Percentiles rank a stretch among this genome's conserved stretches.
These are phyloP conservation scores for Rhincodon typus DNA, from an alignment of 2,797 vertebrate genomes.

Conservation along the genomic window DNA sequence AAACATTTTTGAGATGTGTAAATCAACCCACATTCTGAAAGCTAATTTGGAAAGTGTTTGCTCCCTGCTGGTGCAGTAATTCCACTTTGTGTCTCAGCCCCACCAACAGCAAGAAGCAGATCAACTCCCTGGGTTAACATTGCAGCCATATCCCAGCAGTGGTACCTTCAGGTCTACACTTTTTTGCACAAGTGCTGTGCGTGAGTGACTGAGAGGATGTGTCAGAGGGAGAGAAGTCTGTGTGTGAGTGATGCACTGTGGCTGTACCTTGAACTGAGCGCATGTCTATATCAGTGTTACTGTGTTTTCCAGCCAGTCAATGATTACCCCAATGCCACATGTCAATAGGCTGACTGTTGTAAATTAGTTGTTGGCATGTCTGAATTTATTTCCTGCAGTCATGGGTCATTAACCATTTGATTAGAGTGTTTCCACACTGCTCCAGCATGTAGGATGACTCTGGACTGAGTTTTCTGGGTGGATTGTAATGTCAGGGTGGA, in stretches of 20 bases:
- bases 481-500: background rate
- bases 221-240: background rate
- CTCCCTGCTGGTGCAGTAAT: background rate
- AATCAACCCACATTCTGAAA: background rate
- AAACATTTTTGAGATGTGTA: background rate
- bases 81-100: background rate
- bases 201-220: background rate
- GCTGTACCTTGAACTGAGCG: background rate
- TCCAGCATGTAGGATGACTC: background rate
- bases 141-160: background rate
- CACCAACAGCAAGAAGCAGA: background rate
- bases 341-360: background rate
- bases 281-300: background rate
- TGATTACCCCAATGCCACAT: background rate
- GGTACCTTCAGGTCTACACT: background rate
- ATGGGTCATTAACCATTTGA: background rate
- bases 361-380: background rate
- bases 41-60: background rate
- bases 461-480: background rate
- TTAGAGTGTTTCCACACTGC: background rate
- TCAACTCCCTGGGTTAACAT: background rate
- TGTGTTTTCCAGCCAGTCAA: background rate
- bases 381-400: background rate
- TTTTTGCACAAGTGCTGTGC: background rate
- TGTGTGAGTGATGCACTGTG: background rate